A percentile compares a stretch with the other conserved stretches of the same genome.
phyloP scores from a whole-genome alignment of 2,888 invertebrate species.

The Steromphala cineraria region DNA sequence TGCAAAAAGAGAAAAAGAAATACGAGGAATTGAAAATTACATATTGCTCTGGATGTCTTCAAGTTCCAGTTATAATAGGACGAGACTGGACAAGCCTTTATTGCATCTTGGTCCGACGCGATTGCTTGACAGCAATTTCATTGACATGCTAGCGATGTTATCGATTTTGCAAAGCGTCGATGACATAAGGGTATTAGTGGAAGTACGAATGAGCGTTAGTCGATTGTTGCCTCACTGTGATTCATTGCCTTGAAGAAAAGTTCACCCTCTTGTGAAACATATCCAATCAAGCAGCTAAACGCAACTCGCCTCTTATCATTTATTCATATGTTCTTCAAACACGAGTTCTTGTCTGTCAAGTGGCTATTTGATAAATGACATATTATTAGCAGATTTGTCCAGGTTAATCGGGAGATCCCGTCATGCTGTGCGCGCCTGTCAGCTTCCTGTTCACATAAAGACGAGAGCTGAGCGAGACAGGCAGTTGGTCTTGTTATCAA shows the following conservation, averaged over 20 bases:
- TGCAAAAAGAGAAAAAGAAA: too few species aligned
- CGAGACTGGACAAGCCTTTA: too few species aligned
- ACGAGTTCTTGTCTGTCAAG: background rate
- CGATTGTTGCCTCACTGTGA: background rate
- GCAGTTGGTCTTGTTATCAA: too few species aligned
- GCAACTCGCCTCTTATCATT: background rate
- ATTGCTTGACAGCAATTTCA: background rate
- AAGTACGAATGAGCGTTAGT: background rate
- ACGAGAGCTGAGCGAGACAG: too few species aligned
- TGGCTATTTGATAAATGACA: conserved; percentile 13
- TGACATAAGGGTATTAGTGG: background rate
- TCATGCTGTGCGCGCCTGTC: background rate
- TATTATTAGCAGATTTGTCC: conserved; percentile 3
- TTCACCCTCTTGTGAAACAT: background rate
- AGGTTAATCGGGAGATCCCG: background rate
- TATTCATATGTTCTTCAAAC: conserved; percentile 5
- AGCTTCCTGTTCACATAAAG: too few species aligned
- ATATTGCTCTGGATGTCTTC: too few species aligned
- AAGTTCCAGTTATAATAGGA: too few species aligned
- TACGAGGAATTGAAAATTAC: too few species aligned
- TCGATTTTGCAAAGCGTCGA: background rate
- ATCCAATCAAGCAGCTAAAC: conserved; percentile 10
- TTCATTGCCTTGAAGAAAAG: conserved; percentile 9
- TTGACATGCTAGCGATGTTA: background rate
- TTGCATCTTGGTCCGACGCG: background rate